phyloP scores from a whole-genome alignment of 2,888 invertebrate species.

The Digitonthophagus gazella region DNA sequence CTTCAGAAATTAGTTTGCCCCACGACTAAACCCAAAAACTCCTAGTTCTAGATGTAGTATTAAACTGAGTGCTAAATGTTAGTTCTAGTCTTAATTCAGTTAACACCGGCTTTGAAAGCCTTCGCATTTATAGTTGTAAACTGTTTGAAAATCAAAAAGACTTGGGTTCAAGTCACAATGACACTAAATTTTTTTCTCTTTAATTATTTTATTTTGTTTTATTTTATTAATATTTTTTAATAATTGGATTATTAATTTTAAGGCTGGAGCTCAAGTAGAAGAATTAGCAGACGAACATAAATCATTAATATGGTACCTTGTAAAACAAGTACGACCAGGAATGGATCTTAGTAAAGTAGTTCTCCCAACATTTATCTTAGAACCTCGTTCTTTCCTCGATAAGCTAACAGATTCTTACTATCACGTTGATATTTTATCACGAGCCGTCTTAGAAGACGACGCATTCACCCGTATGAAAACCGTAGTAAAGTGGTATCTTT shows the following conservation, averaged over 20 bases:
- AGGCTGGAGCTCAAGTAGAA: slow-evolving; percentile 84
- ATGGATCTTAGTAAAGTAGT: slow-evolving; percentile 95
- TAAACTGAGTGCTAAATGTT: too few relatives aligned
- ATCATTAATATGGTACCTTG: slow-evolving; percentile 88
- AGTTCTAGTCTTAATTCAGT: too few relatives aligned
- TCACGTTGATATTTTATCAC: slow-evolving; percentile 83
- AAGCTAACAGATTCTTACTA: slow-evolving; percentile 93
- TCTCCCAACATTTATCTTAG: slow-evolving; percentile 90
- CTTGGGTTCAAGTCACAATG: too few relatives aligned
- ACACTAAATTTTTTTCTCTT: too few relatives aligned
- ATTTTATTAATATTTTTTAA: slow-evolving; percentile 1
- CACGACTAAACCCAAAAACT: too few relatives aligned
- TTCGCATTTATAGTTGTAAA: too few relatives aligned
- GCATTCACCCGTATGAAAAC: slow-evolving; percentile 87
- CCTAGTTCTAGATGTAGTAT: too few relatives aligned
- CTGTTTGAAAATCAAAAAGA: too few relatives aligned
- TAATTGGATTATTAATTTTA: slow-evolving; percentile 30
- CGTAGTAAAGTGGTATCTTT: slow-evolving; percentile 88
- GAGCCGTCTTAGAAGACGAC: slow-evolving; percentile 81
- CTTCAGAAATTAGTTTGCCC: too few relatives aligned
- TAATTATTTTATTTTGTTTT: slow-evolving; percentile 3
- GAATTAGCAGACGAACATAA: slow-evolving; percentile 94
- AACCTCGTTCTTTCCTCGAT: slow-evolving; percentile 90
- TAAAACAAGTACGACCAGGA: slow-evolving; percentile 93
- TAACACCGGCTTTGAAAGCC: too few relatives aligned